Percentiles rank a stretch among this genome's conserved stretches.
phyloP scores from a whole-genome alignment of 2,888 invertebrate species.

The Frankliniella fusca region DNA sequence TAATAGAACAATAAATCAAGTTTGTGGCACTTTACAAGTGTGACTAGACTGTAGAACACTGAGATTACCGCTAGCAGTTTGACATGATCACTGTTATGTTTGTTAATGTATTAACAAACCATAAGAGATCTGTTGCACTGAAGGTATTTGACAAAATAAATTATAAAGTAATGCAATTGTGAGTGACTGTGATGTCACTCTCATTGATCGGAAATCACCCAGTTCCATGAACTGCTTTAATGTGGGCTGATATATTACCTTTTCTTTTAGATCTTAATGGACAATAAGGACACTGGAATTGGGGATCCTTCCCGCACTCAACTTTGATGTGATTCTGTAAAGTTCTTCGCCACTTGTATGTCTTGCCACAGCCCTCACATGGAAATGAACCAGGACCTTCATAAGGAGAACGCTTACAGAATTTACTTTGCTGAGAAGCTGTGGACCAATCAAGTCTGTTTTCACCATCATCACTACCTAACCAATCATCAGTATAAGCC shows the following conservation, averaged over 20 bases:
- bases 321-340: constrained; percentile 38
- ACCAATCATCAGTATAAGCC: background rate
- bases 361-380: constrained; percentile 32
- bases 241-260: constrained; percentile 34
- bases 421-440: background rate
- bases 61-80: too few relatives aligned
- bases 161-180: too few relatives aligned
- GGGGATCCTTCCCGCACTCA: constrained; percentile 47
- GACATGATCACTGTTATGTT: too few relatives aligned
- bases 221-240: constrained; percentile 19
- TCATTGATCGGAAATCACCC: background rate
- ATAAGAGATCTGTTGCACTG: too few relatives aligned
- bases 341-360: constrained; percentile 30
- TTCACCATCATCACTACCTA: background rate
- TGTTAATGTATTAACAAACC: too few relatives aligned
- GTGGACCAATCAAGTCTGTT: background rate
- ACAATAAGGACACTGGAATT: constrained; percentile 39
- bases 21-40: too few relatives aligned
- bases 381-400: constrained; percentile 30
- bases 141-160: too few relatives aligned
- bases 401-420: background rate
- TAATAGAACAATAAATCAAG: too few relatives aligned
- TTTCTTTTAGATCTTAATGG: constrained; percentile 35
- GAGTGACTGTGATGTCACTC: too few relatives aligned
- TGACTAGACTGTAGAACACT: too few relatives aligned